A percentile compares a stretch with the other conserved stretches of the same genome.
Evolutionary conservation across 2,113 vertebrate species (phyloP).

Genomic region (Orcinus orca): DNA sequence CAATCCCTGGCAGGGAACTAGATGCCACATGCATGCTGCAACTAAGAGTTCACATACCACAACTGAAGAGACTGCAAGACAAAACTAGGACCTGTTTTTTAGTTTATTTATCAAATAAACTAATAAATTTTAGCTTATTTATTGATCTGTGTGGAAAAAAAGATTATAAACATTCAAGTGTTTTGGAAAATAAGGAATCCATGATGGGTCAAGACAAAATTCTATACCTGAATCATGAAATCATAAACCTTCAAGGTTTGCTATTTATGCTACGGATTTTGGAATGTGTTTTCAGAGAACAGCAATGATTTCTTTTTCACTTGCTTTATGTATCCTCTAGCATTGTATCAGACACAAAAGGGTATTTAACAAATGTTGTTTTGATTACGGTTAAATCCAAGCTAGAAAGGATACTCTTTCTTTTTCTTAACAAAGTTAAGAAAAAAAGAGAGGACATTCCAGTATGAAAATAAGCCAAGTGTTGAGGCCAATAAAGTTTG

Average conservation of each 20-base stretch:
- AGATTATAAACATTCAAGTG: neutral
- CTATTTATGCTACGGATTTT: neutral
- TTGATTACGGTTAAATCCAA: slow-evolving; percentile 15
- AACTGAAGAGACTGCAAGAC: too few species aligned
- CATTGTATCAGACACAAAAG: neutral
- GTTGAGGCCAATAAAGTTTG: neutral
- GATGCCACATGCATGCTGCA: too few species aligned
- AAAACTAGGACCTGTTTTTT: neutral
- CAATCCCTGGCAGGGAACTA: too few species aligned
- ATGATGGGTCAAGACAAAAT: neutral
- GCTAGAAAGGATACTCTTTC: neutral
- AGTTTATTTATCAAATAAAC: neutral
- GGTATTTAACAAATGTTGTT: neutral
- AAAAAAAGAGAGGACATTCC: neutral
- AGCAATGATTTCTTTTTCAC: neutral
- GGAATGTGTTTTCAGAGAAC: neutral
- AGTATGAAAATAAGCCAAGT: neutral
- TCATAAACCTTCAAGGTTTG: neutral
- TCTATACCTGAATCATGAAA: neutral
- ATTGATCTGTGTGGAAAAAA: neutral
- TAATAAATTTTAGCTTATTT: neutral
- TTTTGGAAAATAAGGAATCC: neutral
- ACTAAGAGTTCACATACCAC: too few species aligned
- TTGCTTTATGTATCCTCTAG: slow-evolving; percentile 10
- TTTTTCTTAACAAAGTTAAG: neutral